Evolutionary conservation across 2,888 invertebrate genomes (phyloP), one percentile per base, ranked within the genome.

Genomic region (Drosophila recens): DNA sequence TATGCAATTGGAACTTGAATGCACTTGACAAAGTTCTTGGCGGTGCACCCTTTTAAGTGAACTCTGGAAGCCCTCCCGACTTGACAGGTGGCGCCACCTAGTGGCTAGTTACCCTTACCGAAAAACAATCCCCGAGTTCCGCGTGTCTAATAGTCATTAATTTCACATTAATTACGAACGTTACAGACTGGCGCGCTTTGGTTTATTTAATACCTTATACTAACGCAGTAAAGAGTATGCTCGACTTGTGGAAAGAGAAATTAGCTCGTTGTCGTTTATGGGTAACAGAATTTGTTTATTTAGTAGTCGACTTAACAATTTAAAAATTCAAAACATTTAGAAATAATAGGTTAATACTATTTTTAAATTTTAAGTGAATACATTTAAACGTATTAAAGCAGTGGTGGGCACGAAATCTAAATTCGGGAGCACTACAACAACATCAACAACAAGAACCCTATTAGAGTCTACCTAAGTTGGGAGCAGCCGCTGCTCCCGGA

Each of bases 131-230:
- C 49, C 45, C 46, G 4, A 61, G 17, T 67, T 61, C 63, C 72
- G 86, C 84, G 90, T 85, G 84, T 86, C 78, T 67, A 40, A 15
- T 67, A 52, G 65, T 63, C 87, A 88, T 85, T 85, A 70, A 82
- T 86, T 80, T 68, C 56, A 66, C 84, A 83, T 90, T 90, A 90
- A 85, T 85, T 85, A 77, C 74, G 52, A 82, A 65, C 77, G 76
- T 67, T 57, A 82, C 61, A 73, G 56, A 77, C 75, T 63, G 56
- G 57, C 54, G 62, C 70, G 73, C 80, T 64, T 79, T 89, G 73
- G 33, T 70, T 81, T 67, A 59, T 67, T 52, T 15, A 13, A 51
- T 81, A 23, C 57, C 54, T 61, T 54, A 8, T n/a, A 33, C 0
- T 5, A 13, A 4, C 27, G 8, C 3, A 1, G 0, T 6, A 13